phyloP scores from a whole-genome alignment of 2,888 invertebrate genomes.

The Phortica magna region DNA sequence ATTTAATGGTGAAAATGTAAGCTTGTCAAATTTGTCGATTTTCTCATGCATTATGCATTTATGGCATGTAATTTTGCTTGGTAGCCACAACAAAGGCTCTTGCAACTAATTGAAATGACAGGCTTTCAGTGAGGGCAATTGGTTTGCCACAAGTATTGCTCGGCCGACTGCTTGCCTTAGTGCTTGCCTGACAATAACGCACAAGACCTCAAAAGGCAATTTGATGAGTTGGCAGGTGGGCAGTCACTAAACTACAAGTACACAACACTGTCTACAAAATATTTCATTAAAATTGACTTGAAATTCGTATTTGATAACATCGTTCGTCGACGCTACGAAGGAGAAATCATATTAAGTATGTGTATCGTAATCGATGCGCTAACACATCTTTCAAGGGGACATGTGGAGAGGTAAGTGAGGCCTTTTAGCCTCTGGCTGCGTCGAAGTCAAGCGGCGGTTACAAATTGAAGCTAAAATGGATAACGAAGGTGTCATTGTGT shows the following conservation, averaged over 20 bases:
- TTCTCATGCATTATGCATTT: not conserved
- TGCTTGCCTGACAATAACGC: not conserved
- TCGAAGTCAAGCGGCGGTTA: not conserved
- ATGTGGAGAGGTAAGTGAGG: not conserved
- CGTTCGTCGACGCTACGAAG: too few relatives aligned
- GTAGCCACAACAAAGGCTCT: not conserved
- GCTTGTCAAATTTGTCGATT: not conserved
- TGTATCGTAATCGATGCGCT: conserved; percentile 2
- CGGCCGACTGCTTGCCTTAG: not conserved
- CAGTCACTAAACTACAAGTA: not conserved
- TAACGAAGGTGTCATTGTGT: not conserved
- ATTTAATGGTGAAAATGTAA: not conserved
- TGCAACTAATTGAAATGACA: not conserved
- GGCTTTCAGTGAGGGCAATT: not conserved
- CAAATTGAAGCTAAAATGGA: not conserved
- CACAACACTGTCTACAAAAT: not conserved
- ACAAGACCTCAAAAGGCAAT: not conserved
- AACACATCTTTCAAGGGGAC: not conserved
- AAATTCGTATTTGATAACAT: not conserved
- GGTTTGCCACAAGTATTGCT: not conserved
- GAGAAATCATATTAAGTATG: conserved; percentile 1
- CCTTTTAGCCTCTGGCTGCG: not conserved
- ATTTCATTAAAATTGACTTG: conserved; percentile 11
- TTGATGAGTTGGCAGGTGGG: not conserved
- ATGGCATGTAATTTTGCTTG: not conserved